Percentiles rank a stretch among this genome's conserved stretches.
Conservation (phyloP, 2,888 invertebrate genomes). For the Stegana nigrithorax region DNA sequence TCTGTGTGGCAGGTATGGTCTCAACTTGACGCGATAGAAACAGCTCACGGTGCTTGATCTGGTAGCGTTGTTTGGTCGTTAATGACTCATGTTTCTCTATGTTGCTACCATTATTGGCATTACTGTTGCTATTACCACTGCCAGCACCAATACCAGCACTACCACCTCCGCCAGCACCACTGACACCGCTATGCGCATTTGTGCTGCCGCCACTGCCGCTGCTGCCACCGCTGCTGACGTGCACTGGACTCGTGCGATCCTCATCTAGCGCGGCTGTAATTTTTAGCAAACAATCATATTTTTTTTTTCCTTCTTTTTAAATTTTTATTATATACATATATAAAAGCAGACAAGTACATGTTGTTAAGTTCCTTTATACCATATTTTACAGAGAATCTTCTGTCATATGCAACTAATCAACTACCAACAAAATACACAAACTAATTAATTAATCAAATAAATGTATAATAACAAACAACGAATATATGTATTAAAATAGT, state of each 20-base stretch:
- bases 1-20: constrained; percentile 98
- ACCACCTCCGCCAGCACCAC: constrained; percentile 66
- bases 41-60: constrained; percentile 96
- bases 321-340: not conserved
- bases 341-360: not conserved
- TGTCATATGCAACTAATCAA: too few species aligned
- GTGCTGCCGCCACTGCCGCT: constrained; percentile 36
- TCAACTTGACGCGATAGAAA: constrained; percentile 98
- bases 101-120: constrained; percentile 31
- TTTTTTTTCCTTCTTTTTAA: not conserved
- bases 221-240: constrained; percentile 48
- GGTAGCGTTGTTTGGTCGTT: constrained; percentile 89
- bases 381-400: too few species aligned
- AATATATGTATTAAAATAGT: not conserved
- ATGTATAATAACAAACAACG: too few species aligned
- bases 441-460: too few species aligned
- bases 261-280: constrained; percentile 76
- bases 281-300: too few species aligned
- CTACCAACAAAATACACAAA: too few species aligned
- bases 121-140: constrained; percentile 44
- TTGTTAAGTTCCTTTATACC: too few species aligned
- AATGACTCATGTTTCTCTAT: constrained; percentile 72
- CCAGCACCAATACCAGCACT: constrained; percentile 54
- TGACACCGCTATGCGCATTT: constrained; percentile 30
- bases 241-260: constrained; percentile 70